A percentile compares a stretch with the other conserved stretches of the same genome.
phyloP scores from a whole-genome alignment of 2,888 invertebrate species.

The Lycia hirtaria region DNA sequence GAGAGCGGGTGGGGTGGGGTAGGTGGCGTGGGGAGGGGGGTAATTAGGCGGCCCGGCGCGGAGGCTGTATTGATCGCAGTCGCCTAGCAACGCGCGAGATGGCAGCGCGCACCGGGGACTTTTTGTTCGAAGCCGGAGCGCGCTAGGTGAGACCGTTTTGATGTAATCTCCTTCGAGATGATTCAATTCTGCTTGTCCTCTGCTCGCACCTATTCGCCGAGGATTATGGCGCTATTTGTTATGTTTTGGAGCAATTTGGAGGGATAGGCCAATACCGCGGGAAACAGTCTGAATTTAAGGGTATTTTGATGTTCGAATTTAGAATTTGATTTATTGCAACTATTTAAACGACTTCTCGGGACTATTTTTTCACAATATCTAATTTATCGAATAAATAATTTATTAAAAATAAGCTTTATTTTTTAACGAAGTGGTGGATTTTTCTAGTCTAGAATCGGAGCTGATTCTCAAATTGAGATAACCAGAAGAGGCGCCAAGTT shows the following conservation, averaged over 20 bases:
- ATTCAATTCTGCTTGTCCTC: conserved; percentile 74
- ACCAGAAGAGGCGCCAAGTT: no score
- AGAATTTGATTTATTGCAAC: no score
- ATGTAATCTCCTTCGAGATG: conserved; percentile 76
- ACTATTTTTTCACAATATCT: no score
- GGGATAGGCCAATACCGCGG: conserved; percentile 15
- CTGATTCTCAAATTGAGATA: neutral
- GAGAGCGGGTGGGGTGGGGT: conserved; percentile 42
- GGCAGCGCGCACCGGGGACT: conserved; percentile 73
- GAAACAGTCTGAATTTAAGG: conserved; percentile 7
- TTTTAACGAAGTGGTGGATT: neutral
- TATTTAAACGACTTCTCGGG: no score
- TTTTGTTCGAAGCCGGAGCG: conserved; percentile 69
- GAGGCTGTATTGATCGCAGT: conserved; percentile 85
- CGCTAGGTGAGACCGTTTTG: conserved; percentile 80
- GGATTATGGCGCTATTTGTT: conserved; percentile 36
- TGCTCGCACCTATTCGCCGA: conserved; percentile 51
- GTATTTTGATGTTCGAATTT: conserved; percentile 2
- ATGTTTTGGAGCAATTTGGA: conserved; percentile 19
- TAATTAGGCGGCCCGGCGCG: conserved; percentile 85
- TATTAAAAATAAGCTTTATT: no score
- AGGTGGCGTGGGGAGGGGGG: conserved; percentile 52
- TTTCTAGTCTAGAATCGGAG: neutral
- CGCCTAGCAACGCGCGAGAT: conserved; percentile 83
- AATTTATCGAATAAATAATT: no score